phyloP scores from a whole-genome alignment of 2,797 vertebrate species.

The Trachurus trachurus region DNA sequence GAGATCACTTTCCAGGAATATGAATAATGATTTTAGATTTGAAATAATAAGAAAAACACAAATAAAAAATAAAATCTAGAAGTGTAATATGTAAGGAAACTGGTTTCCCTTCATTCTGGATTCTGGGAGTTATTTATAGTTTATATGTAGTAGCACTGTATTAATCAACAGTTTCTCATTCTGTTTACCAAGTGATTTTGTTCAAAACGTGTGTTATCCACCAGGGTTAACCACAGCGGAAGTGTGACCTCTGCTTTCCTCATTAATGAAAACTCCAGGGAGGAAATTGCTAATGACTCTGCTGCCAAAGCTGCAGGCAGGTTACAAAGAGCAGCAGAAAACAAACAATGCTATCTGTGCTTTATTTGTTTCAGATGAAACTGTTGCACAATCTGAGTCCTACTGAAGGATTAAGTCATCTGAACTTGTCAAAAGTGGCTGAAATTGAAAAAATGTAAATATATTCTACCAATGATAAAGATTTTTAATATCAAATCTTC shows the following conservation, averaged over 20 bases:
- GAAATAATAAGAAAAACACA: too few species aligned
- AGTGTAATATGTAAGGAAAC: too few species aligned
- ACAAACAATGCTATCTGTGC: constrained; percentile 35
- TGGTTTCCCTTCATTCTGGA: neutral
- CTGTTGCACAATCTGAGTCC: too few species aligned
- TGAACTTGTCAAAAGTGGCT: too few species aligned
- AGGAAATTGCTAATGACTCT: constrained; percentile 52
- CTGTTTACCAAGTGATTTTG: neutral
- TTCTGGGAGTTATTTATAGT: neutral
- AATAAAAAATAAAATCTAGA: too few species aligned
- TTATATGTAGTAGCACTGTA: too few species aligned
- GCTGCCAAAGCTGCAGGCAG: constrained; percentile 28
- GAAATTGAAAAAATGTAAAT: too few species aligned
- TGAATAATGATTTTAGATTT: too few species aligned
- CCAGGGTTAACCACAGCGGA: neutral
- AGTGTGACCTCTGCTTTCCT: constrained; percentile 41
- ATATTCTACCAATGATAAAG: too few species aligned
- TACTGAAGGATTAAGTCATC: too few species aligned
- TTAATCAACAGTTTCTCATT: neutral
- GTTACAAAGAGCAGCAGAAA: constrained; percentile 16
- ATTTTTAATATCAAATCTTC: too few species aligned
- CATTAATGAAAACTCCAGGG: constrained; percentile 47
- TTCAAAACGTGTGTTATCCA: neutral
- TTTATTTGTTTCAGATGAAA: neutral
- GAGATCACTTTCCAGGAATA: too few species aligned